A percentile compares a stretch with the other conserved stretches of the same genome.
These are phyloP conservation scores for Sebastolobus alascanus DNA, from an alignment of 2,797 vertebrate species.

Conservation along the genomic window DNA sequence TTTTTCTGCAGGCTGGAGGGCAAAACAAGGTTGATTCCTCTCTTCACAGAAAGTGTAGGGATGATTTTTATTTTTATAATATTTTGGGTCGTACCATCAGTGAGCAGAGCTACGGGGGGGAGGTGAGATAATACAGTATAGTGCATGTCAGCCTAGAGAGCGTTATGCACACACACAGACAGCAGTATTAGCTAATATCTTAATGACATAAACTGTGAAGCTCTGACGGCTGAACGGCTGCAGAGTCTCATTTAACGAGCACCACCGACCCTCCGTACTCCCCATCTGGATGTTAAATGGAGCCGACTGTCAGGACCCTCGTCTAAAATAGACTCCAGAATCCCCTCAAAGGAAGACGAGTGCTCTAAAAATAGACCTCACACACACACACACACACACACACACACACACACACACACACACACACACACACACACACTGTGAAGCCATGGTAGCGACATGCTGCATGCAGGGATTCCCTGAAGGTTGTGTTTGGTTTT, in stretches of 20 bases:
- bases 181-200: not conserved
- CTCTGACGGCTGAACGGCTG: conserved; percentile 4
- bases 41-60: not conserved
- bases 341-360: conserved; percentile 81
- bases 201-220: conserved; percentile 11
- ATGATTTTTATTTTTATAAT: conserved; percentile 33
- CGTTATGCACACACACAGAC: not conserved
- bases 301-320: conserved; percentile 71
- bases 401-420: conserved; percentile 28
- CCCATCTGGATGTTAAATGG: conserved; percentile 43
- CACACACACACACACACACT: not conserved
- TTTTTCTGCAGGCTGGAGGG: conserved; percentile 25
- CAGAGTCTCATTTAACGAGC: conserved; percentile 7
- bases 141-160: not conserved
- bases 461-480: conserved; percentile 75
- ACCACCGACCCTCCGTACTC: not conserved
- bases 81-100: conserved; percentile 53
- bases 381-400: conserved; percentile 24
- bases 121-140: not conserved
- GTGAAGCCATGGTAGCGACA: conserved; percentile 4
- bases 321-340: conserved; percentile 84
- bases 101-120: not conserved
- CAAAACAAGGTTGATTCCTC: conserved; percentile 23
- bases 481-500: conserved; percentile 38
- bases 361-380: conserved; percentile 83